These are phyloP conservation scores for Cranoglanis bouderius DNA, from an alignment of 2,113 vertebrate species.

Conservation along the genomic window DNA sequence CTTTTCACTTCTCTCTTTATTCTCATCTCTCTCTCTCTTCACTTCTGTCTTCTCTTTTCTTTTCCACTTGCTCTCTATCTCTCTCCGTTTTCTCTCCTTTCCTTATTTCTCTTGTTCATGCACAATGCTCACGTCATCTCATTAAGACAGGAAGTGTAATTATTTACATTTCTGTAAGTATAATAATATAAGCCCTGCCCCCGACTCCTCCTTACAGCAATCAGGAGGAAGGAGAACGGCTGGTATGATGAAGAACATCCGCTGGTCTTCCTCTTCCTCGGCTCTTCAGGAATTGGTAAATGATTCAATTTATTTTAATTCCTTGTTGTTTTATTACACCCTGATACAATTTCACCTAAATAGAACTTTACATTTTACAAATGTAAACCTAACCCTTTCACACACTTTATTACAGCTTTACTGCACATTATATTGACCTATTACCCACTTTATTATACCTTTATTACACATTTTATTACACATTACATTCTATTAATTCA, in stretches of 20 bases:
- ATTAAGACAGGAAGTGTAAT: neutral
- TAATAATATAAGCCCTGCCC: conserved; percentile 48
- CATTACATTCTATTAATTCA: too few relatives aligned
- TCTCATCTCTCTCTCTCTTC: conserved; percentile 21
- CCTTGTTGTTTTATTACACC: neutral
- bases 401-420: neutral
- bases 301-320: neutral
- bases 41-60: conserved; percentile 40
- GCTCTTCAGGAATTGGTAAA: conserved; percentile 97
- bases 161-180: conserved; percentile 41
- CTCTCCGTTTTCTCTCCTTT: conserved; percentile 1
- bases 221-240: conserved; percentile 97
- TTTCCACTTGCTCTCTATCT: neutral
- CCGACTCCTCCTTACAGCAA: conserved; percentile 73
- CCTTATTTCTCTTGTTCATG: conserved; percentile 40
- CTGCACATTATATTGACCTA: neutral
- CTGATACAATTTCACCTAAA: neutral
- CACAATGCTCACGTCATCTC: neutral
- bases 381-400: neutral
- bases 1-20: conserved; percentile 34
- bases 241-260: conserved; percentile 98
- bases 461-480: neutral
- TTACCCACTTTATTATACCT: neutral
- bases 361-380: neutral
- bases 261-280: conserved; percentile 94